Evolutionary conservation across 2,888 invertebrate species (phyloP).

Genomic region (Neoascia interrupta): DNA sequence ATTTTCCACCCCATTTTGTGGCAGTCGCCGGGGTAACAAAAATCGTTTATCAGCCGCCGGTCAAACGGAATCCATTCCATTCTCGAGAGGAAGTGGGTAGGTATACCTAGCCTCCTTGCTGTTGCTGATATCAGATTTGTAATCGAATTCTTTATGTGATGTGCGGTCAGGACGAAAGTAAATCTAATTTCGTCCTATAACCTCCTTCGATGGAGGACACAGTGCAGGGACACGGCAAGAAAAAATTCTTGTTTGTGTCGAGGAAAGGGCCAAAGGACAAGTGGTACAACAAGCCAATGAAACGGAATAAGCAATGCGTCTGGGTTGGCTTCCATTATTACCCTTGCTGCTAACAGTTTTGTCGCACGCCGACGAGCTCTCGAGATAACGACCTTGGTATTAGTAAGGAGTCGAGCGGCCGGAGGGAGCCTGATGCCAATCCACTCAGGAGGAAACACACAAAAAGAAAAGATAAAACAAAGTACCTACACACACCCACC

Average conservation of each 20-base stretch:
- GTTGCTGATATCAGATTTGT: constrained; percentile 64
- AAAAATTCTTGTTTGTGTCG: constrained; percentile 23
- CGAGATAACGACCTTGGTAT: constrained; percentile 51
- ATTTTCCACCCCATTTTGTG: constrained; percentile 67
- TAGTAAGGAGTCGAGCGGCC: constrained; percentile 6
- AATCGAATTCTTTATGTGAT: constrained; percentile 69
- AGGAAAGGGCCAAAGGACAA: constrained; percentile 58
- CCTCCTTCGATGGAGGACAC: too few relatives aligned
- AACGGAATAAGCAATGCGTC: constrained; percentile 38
- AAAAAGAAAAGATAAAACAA: constrained; percentile 28
- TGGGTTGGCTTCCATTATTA: constrained; percentile 56
- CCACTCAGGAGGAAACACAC: constrained; percentile 50
- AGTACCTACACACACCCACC: too few relatives aligned
- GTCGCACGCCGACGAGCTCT: constrained; percentile 20
- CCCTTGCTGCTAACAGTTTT: constrained; percentile 29
- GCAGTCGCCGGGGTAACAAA: constrained; percentile 36
- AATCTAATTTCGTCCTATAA: constrained; percentile 64
- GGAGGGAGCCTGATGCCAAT: constrained; percentile 24
- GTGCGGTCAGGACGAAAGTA: constrained; percentile 67
- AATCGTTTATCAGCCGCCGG: constrained; percentile 60
- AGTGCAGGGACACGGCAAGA: too few relatives aligned
- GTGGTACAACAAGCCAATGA: constrained; percentile 46
- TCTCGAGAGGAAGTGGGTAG: constrained; percentile 2
- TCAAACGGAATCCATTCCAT: constrained; percentile 37
- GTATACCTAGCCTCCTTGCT: neutral